Percentiles rank a stretch among this genome's conserved stretches.
phyloP scores from a whole-genome alignment of 2,113 vertebrate genomes.

The Laticauda laticaudata region DNA sequence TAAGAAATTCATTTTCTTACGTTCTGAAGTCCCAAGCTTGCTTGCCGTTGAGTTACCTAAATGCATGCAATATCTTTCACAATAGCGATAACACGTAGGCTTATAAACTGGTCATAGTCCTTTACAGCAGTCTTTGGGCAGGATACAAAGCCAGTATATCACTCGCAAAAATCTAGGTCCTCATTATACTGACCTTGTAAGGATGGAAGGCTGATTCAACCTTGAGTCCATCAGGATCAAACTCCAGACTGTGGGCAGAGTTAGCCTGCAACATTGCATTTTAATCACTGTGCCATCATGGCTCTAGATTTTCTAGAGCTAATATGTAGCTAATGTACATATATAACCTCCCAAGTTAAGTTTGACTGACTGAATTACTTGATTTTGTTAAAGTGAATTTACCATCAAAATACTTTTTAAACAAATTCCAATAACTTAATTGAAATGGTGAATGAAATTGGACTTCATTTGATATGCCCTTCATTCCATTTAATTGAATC shows the following conservation, averaged over 20 bases:
- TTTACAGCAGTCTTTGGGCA: background rate
- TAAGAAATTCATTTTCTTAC: background rate
- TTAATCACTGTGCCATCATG: background rate
- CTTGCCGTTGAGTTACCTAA: background rate
- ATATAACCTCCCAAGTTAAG: background rate
- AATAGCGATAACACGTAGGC: background rate
- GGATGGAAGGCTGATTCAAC: background rate
- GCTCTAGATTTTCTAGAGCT: background rate
- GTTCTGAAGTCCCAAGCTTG: background rate
- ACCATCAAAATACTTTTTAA: background rate
- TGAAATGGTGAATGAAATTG: background rate
- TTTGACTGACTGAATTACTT: background rate
- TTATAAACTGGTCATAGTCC: background rate
- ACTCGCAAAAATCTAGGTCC: background rate
- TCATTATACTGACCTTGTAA: background rate
- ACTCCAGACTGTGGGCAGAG: background rate
- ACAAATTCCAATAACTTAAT: background rate
- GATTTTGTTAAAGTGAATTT: background rate
- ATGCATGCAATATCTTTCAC: background rate
- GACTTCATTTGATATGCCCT: background rate
- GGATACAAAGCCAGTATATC: background rate
- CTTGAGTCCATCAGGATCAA: background rate
- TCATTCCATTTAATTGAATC: background rate
- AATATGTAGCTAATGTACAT: background rate
- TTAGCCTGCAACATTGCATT: background rate